phyloP scores from a whole-genome alignment of 2,113 vertebrate genomes.

The Mellivora capensis region DNA sequence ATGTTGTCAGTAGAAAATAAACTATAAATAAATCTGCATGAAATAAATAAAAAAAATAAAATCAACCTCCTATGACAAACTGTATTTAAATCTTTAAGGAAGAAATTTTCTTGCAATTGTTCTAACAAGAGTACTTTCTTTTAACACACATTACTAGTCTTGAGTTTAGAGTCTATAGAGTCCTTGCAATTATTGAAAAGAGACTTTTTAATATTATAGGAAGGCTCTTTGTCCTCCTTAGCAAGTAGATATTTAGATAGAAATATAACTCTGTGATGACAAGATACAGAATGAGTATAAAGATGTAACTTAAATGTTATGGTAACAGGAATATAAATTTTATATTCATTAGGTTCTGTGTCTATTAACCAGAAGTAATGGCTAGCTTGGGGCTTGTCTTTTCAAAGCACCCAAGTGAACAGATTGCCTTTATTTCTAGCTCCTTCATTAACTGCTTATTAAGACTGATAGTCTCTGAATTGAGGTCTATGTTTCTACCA shows the following conservation, averaged over 20 bases:
- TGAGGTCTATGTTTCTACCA: conserved; percentile 1
- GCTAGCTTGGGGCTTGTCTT: conserved; percentile 7
- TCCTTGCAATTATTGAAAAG: neutral
- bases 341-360: conserved; percentile 39
- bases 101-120: neutral
- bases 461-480: conserved; percentile 50
- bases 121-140: neutral
- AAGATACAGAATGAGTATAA: neutral
- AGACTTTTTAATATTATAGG: neutral
- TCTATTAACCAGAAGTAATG: conserved; percentile 53
- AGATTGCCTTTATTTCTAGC: conserved; percentile 34
- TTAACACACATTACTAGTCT: neutral
- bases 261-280: neutral
- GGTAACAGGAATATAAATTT: conserved; percentile 16
- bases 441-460: conserved; percentile 52
- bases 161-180: neutral
- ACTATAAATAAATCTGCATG: neutral
- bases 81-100: neutral
- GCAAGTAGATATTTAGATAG: neutral
- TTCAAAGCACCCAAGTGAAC: neutral
- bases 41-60: neutral
- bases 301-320: neutral
- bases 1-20: neutral
- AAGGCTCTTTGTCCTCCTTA: neutral
- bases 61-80: neutral